Evolutionary conservation across 2,888 invertebrate species (phyloP), one percentile per base, ranked within the genome.

Genomic region (Aelia acuminata): DNA sequence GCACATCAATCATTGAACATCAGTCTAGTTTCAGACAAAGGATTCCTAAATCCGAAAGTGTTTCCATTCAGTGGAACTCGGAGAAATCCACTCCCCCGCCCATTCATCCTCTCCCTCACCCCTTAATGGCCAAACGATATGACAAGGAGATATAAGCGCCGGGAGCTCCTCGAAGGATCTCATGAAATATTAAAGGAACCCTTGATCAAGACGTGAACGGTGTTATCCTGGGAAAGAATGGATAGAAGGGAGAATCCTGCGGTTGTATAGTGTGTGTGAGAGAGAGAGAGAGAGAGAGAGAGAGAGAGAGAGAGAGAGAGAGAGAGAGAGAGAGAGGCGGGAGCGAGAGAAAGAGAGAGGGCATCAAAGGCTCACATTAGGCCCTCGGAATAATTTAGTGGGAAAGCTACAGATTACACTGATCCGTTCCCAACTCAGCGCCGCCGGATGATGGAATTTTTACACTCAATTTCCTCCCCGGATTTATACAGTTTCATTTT

Each of bases 401-500:
- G 80, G 13, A 80, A 80, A 80, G 43, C 80, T 80, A 80, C 80
- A 80, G 80, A 80, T 80, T 80, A 80, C 80, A 47, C 43, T 80
- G 80, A 80, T 80, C 80, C 80, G n/a, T 80, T 80, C 43, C 80
- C 80, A 80, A 57, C n/a, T 80, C 80, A 80, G 80, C 80, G 43
- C 43, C 20, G 5, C 26, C 84, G 22, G 47, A 84, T 85, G 85
- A 85, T 85, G 85, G 85, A 85, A 39, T 53, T 53, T 50, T 85
- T 85, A 85, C 85, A 85, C 85, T 85, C 85, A 85, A 85, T 85
- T 85, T 85, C 49, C 50, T n/a, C 26, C 35, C 80, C 4, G 85
- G 85, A 85, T 85, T 85, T 85, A 85, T 85, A 85, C 85, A 85
- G 50, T 85, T 85, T 53, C 85, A 50, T 85, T 85, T 85, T 85